Conservation (phyloP, 2,113 vertebrate genomes). For the Pelecanoides urinatrix region DNA sequence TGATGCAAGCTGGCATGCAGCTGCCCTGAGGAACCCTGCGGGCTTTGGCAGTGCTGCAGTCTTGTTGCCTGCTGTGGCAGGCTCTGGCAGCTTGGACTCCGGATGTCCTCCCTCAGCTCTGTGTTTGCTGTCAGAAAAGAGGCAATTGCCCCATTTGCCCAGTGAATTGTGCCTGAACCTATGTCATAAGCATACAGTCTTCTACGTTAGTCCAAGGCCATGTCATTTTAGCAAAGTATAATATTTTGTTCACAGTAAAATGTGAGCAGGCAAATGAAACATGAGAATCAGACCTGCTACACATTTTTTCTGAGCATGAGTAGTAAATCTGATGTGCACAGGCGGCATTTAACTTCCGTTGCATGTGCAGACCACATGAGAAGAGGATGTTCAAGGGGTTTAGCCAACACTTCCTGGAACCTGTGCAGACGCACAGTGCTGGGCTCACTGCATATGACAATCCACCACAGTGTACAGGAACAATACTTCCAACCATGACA, state of each 20-base stretch:
- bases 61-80: neutral
- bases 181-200: neutral
- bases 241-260: neutral
- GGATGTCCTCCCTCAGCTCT: neutral
- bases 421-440: neutral
- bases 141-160: neutral
- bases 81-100: neutral
- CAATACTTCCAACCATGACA: neutral
- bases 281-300: neutral
- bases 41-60: neutral
- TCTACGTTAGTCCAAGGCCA: neutral
- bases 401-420: neutral
- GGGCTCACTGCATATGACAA: neutral
- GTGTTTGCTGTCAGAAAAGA: neutral
- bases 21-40: neutral
- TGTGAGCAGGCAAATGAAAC: neutral
- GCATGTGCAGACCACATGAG: neutral
- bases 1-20: neutral
- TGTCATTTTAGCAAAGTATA: neutral
- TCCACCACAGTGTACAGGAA: accelerated
- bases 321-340: neutral
- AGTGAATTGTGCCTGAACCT: neutral
- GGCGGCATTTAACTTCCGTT: neutral
- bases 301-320: neutral
- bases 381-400: neutral